A percentile compares a stretch with the other conserved stretches of the same genome.
Evolutionary conservation across 2,888 invertebrate genomes (phyloP).

Genomic region (Thysanoteuthis rhombus): DNA sequence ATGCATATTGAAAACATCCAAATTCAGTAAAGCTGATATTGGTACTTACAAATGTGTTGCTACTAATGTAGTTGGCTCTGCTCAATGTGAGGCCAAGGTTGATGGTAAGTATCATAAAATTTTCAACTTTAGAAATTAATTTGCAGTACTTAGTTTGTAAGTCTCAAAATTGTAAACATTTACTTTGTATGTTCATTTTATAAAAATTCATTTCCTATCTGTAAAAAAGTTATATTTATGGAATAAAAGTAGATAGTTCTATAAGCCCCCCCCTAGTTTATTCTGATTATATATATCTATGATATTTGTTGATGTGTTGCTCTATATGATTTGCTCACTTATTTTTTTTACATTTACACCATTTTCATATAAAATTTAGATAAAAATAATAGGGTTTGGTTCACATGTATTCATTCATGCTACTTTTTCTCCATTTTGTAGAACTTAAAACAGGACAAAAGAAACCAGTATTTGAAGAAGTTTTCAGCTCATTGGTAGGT

Average conservation of each 20-base stretch:
- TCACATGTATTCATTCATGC: too few relatives aligned
- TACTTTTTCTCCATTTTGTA: not conserved
- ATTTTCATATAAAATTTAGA: too few relatives aligned
- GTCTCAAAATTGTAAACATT: too few relatives aligned
- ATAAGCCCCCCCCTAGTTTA: not conserved
- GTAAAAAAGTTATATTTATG: not conserved
- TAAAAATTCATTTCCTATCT: not conserved
- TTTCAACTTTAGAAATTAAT: not conserved
- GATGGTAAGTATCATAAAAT: constrained; percentile 76
- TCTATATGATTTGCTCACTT: too few relatives aligned
- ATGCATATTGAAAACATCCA: constrained; percentile 56
- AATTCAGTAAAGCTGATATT: constrained; percentile 53
- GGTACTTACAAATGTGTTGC: constrained; percentile 97
- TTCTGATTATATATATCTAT: too few relatives aligned
- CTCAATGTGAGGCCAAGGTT: constrained; percentile 72
- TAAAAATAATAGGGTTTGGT: too few relatives aligned
- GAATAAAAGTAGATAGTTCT: not conserved
- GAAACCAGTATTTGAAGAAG: constrained; percentile 19
- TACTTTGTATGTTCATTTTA: not conserved
- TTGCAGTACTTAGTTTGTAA: not conserved
- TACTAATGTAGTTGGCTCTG: constrained; percentile 87
- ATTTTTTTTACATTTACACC: too few relatives aligned
- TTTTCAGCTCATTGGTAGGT: not conserved
- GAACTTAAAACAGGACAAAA: not conserved
- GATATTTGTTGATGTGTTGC: too few relatives aligned